phyloP scores from a whole-genome alignment of 1,140 invertebrate genomes.

The Yoshiicerus persimilis region DNA sequence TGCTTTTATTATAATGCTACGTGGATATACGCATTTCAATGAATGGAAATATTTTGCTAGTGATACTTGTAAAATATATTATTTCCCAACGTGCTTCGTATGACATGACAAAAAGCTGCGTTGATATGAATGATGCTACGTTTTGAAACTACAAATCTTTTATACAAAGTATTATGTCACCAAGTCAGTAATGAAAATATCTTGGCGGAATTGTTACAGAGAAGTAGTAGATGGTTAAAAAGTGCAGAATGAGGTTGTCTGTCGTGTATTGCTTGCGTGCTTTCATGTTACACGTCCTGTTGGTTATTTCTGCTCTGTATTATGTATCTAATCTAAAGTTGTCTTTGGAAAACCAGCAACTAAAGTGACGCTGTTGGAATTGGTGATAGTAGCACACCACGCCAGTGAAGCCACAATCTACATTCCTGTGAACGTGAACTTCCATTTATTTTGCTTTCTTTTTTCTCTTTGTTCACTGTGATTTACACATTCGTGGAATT shows the following conservation, averaged over 20 bases:
- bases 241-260: neutral
- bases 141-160: no score
- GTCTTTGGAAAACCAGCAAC: neutral
- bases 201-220: no score
- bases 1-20: no score
- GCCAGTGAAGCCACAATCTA: neutral
- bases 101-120: no score
- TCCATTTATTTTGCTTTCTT: neutral
- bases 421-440: neutral
- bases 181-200: no score
- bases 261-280: neutral
- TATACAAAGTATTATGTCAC: no score
- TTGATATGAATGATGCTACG: no score
- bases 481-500: neutral
- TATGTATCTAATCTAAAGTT: neutral
- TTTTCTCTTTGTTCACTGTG: neutral
- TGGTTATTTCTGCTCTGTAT: neutral
- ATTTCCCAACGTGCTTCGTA: no score
- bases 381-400: neutral
- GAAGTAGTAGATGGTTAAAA: no score
- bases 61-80: no score
- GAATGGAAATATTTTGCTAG: no score
- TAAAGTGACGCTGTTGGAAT: neutral
- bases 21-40: no score
- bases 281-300: neutral